phyloP scores from a whole-genome alignment of 1,140 invertebrate genomes.

The Hyposmocoma kahamanoa region DNA sequence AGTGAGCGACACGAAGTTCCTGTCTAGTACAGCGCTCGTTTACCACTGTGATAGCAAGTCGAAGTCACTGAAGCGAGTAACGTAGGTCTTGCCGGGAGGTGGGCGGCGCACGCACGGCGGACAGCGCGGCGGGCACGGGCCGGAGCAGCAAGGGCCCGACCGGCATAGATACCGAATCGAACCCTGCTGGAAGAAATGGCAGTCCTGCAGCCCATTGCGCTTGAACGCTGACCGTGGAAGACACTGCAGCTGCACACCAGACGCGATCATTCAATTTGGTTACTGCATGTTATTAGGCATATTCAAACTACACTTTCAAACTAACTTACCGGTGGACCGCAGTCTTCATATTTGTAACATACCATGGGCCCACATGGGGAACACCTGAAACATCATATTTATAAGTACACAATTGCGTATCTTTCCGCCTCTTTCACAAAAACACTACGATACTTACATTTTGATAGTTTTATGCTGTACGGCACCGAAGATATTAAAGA shows the following conservation, averaged over 20 bases:
- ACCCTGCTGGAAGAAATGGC: conserved; percentile 65
- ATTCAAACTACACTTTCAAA: neutral
- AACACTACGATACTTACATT: conserved; percentile 37
- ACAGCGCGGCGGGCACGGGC: conserved; percentile 51
- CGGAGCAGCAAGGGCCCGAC: conserved; percentile 37
- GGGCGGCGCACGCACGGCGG: conserved; percentile 59
- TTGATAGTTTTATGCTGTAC: conserved; percentile 10
- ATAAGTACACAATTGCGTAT: too few species aligned
- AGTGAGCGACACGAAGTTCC: conserved; percentile 22
- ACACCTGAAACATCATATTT: conserved; percentile 56
- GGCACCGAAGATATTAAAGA: conserved; percentile 8
- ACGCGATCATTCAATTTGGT: neutral
- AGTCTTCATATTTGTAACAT: conserved; percentile 69
- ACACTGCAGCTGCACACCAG: conserved; percentile 54
- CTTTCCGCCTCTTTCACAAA: too few species aligned
- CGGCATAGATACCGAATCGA: conserved; percentile 66
- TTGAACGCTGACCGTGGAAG: conserved; percentile 69
- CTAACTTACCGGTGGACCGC: conserved; percentile 55
- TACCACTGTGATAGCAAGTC: conserved; percentile 63
- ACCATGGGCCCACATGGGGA: conserved; percentile 64
- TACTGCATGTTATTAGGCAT: neutral
- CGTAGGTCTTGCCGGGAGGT: conserved; percentile 62
- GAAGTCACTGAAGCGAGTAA: conserved; percentile 64
- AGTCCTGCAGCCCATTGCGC: conserved; percentile 67
- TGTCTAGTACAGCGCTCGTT: too few species aligned